Base-by-base conservation (phyloP, 1,140 invertebrate species). In the Drosophila sturtevanti region DNA sequence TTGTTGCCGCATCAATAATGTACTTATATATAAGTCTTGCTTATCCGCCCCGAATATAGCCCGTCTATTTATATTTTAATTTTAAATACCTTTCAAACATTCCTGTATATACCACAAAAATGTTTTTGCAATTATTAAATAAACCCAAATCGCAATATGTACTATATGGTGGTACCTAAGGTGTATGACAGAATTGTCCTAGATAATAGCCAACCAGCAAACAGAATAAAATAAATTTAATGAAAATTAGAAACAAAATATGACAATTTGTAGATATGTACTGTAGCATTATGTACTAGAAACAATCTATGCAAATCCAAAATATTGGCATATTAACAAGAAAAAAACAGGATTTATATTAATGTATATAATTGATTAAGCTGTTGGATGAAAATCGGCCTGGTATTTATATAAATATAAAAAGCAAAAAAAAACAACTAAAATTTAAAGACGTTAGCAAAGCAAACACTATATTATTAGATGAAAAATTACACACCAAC, bases 91-190 rank as follows among this genome's bases (percentile, higher is more conserved):
- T 18, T 48, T 21, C 16, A 48, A 10, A 48, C 48, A 77, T 89
- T 89, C 72, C 72, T 82, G 84, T 87, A 89, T 68, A 87, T 82
- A 89, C 76, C 84, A 79, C 16, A 68, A 62, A 56, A 31, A 56
- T 22, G 18, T 41, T 60, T 48, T 24, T 59, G 22, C 65, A 74
- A 55, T 64, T 68, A 77, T 68, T 48, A 56, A 67, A 86, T 75
- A 31, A 31, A 31, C 5, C 27, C 7, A 31, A 31, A 31, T 6
- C 27, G 7, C 27, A 31, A 6, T 6, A 31, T 31, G 27, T 31
- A 77, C 60, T 72, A 81, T 81, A 86, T 78, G 77, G 79, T n/a
- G n/a, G 81, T 86, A 86, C 81, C 81, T 86, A 81, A 86, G 58
- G 67, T 74, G 78, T 77, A 85, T 71, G 62, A 55, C 56, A 67